Conservation (phyloP, 1,140 invertebrate genomes). For the Lamellibrachia luymesi region DNA sequence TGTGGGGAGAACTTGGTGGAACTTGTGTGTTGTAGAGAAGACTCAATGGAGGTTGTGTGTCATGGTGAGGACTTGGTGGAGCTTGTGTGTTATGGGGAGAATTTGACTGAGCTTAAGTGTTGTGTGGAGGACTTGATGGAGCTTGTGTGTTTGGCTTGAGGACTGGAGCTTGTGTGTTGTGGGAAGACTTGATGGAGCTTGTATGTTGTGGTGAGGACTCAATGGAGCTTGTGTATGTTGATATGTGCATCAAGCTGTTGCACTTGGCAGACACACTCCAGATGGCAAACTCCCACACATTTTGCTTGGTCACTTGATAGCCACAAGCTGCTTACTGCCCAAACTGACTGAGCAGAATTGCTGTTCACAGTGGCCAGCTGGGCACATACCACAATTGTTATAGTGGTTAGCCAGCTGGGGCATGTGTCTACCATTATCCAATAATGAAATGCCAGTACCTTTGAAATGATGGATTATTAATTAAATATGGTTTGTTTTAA, state of each 20-base stretch:
- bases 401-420: neutral
- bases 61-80: neutral
- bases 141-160: neutral
- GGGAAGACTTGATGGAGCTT: no score
- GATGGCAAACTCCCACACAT: neutral
- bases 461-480: neutral
- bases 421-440: neutral
- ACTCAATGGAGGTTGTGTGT: no score
- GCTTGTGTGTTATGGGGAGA: neutral
- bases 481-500: neutral
- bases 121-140: neutral
- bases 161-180: no score
- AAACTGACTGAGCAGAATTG: no score
- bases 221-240: neutral
- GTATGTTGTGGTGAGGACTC: no score
- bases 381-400: neutral
- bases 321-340: neutral
- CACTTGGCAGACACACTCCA: neutral
- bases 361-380: neutral
- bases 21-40: no score
- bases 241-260: neutral
- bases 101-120: neutral
- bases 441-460: neutral
- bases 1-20: no score
- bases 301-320: neutral